These are phyloP conservation scores for Drosophila arizonae DNA, from an alignment of 1,140 invertebrate species.

Conservation along the genomic window DNA sequence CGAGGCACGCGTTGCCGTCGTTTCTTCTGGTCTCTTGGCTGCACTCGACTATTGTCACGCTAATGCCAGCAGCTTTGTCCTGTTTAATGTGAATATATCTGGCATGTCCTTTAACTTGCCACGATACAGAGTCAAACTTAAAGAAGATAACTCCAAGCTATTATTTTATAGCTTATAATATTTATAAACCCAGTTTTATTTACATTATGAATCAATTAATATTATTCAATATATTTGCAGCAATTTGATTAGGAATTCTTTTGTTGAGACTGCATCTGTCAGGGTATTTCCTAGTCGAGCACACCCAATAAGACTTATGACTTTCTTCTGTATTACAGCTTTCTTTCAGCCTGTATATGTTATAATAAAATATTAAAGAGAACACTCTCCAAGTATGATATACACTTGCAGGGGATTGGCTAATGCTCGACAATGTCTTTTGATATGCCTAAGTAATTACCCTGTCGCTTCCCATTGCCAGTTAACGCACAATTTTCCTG, in stretches of 20 bases:
- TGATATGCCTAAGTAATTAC: conserved; percentile 29
- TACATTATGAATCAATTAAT: too few species aligned
- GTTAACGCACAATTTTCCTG: conserved; percentile 56
- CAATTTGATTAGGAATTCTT: too few species aligned
- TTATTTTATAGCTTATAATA: too few species aligned
- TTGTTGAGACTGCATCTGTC: too few species aligned
- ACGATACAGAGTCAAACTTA: neutral
- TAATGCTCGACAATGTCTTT: neutral
- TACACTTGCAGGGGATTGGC: neutral
- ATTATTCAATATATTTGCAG: too few species aligned
- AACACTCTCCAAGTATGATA: neutral
- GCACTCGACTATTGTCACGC: conserved; percentile 72
- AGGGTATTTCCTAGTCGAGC: neutral
- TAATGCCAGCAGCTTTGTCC: conserved; percentile 73
- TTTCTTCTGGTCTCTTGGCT: conserved; percentile 64
- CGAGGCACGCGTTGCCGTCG: conserved; percentile 66
- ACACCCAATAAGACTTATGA: too few species aligned
- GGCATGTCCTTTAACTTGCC: conserved; percentile 2
- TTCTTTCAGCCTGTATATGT: too few species aligned
- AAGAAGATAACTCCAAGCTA: neutral
- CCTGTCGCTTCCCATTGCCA: conserved; percentile 27
- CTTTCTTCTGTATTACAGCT: too few species aligned
- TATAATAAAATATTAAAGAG: too few species aligned
- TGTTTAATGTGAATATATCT: conserved; percentile 64
- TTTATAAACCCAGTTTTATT: too few species aligned